Percentiles rank a stretch among this genome's conserved stretches.
phyloP scores from a whole-genome alignment of 1,140 invertebrate species.

The Idris sp. region DNA sequence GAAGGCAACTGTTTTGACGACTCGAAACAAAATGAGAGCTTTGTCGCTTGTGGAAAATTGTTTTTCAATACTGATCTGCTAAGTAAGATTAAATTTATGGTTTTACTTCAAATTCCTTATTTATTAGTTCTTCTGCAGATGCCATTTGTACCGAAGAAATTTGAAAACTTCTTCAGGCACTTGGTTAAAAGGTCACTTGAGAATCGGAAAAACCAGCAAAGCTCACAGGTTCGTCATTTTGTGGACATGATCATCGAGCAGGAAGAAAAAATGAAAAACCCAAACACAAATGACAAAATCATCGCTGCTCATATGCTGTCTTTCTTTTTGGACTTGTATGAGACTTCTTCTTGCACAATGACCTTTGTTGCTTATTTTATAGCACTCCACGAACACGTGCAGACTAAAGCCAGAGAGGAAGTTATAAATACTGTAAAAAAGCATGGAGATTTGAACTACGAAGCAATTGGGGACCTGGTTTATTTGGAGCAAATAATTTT shows the following conservation, averaged over 20 bases:
- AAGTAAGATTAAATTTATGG: not conserved
- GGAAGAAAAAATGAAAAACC: conserved; percentile 27
- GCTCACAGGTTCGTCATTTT: conserved; percentile 3
- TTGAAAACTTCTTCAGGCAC: conserved; percentile 12
- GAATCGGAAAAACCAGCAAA: not conserved
- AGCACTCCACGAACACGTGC: conserved; percentile 14
- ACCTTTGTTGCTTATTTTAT: conserved; percentile 22
- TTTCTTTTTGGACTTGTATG: conserved; percentile 59
- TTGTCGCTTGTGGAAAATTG: conserved; percentile 17
- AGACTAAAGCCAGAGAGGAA: conserved; percentile 55
- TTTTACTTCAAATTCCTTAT: conserved; percentile 13
- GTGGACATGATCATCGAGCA: conserved; percentile 45
- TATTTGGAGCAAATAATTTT: conserved; percentile 62
- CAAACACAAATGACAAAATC: not conserved
- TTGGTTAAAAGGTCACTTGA: conserved; percentile 7
- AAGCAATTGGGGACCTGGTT: conserved; percentile 52
- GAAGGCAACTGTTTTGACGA: conserved; percentile 59
- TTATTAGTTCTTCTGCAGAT: not conserved
- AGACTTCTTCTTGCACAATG: conserved; percentile 29
- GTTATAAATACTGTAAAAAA: conserved; percentile 60
- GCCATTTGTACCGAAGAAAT: conserved; percentile 8
- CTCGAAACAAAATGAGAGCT: conserved; percentile 21
- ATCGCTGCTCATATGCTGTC: conserved; percentile 32
- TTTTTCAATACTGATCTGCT: conserved; percentile 20
- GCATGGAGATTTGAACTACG: conserved; percentile 45